These are phyloP conservation scores for Nerophis lumbriciformis DNA, from an alignment of 2,113 vertebrate species.

Conservation along the genomic window DNA sequence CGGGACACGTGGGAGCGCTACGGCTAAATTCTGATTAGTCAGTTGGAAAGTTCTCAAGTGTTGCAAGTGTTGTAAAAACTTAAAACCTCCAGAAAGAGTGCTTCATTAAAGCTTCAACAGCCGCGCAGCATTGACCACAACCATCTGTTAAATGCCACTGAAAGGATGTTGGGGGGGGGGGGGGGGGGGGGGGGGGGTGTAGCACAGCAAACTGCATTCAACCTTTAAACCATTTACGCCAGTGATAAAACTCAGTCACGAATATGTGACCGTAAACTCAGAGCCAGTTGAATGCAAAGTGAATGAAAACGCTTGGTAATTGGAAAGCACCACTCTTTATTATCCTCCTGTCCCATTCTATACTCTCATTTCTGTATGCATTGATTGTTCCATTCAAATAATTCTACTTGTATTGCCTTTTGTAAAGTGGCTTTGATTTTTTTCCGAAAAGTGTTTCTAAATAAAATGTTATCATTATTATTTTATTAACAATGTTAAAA, in stretches of 20 bases:
- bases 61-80: conserved; percentile 20
- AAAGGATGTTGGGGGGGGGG: conserved; percentile 2
- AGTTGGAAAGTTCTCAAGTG: conserved; percentile 1
- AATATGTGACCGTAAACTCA: conserved; percentile 4
- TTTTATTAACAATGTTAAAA: too few relatives aligned
- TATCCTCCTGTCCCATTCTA: conserved; percentile 2
- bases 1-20: not conserved
- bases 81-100: conserved; percentile 14
- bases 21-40: conserved; percentile 7
- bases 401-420: too few relatives aligned
- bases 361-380: too few relatives aligned
- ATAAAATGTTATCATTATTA: too few relatives aligned
- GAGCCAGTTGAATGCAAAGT: not conserved
- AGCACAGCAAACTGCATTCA: conserved; percentile 5
- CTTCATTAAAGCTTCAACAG: conserved; percentile 15
- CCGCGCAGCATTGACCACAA: conserved; percentile 36
- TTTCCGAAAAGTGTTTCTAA: too few relatives aligned
- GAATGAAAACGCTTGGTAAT: too few relatives aligned
- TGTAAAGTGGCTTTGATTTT: too few relatives aligned
- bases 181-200: not conserved
- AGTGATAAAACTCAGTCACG: conserved; percentile 20
- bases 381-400: too few relatives aligned
- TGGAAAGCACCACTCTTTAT: not conserved
- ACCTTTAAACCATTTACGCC: conserved; percentile 10
- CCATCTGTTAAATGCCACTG: conserved; percentile 45